A percentile compares a stretch with the other conserved stretches of the same genome.
Evolutionary conservation across 1,140 invertebrate genomes (phyloP).

Genomic region (Habropoda laboriosa): DNA sequence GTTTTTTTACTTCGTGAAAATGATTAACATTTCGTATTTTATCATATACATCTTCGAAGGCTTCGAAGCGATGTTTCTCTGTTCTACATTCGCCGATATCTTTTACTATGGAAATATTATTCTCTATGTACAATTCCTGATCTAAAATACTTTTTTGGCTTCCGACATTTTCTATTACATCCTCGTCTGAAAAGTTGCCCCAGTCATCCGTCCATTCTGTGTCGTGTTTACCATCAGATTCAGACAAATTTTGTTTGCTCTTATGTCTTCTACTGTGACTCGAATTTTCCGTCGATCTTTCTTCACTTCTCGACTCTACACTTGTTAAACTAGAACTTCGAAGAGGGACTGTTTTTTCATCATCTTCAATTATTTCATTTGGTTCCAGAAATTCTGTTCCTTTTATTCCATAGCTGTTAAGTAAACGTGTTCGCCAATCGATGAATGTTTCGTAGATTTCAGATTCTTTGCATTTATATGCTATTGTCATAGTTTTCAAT

Average conservation of each 20-base stretch:
- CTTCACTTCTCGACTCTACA: slow-evolving; percentile 1
- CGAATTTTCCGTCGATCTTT: slow-evolving; percentile 1
- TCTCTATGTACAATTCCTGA: slow-evolving; percentile 23
- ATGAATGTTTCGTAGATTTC: slow-evolving; percentile 58
- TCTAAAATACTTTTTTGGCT: slow-evolving; percentile 30
- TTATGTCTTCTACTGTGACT: neutral
- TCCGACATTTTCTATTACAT: slow-evolving; percentile 54
- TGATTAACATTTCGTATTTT: slow-evolving; percentile 65
- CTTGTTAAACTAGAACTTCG: neutral
- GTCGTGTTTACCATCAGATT: slow-evolving; percentile 43
- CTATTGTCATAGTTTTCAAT: slow-evolving; percentile 48
- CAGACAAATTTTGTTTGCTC: neutral
- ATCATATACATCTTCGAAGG: slow-evolving; percentile 68
- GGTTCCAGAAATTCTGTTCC: neutral
- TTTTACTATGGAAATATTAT: neutral
- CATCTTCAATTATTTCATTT: neutral
- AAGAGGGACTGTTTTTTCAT: neutral
- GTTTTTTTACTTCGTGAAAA: slow-evolving; percentile 69
- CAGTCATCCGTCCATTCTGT: slow-evolving; percentile 71
- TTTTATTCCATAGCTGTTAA: slow-evolving; percentile 21
- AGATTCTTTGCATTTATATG: slow-evolving; percentile 50
- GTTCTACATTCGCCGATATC: slow-evolving; percentile 48
- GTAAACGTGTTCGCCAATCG: slow-evolving; percentile 56
- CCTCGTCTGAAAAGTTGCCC: slow-evolving; percentile 72
- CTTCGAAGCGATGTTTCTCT: slow-evolving; percentile 70